phyloP scores from a whole-genome alignment of 2,888 invertebrate species.

The Icerya purchasi region DNA sequence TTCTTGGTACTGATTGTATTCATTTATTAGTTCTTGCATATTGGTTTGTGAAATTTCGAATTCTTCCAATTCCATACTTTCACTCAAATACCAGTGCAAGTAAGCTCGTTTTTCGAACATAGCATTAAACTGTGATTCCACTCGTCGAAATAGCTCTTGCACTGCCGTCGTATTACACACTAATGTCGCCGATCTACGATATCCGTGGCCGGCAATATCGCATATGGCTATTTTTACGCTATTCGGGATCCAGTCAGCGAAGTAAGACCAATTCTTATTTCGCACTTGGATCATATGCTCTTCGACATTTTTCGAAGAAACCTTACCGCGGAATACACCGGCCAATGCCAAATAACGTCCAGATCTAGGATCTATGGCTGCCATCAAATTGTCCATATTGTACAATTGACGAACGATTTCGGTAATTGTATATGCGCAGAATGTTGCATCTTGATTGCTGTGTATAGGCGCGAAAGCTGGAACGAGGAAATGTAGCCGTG shows the following conservation, averaged over 20 bases:
- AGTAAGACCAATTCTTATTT: conserved; percentile 10
- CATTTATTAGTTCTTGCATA: conserved; percentile 8
- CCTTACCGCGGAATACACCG: conserved; percentile 14
- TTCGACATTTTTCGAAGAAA: conserved; percentile 14
- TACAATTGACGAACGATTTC: conserved; percentile 12
- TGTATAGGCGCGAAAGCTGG: conserved; percentile 12
- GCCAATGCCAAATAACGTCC: conserved; percentile 14
- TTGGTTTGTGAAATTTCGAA: conserved; percentile 23
- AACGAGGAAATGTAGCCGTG: conserved; percentile 14
- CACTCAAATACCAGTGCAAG: conserved; percentile 43
- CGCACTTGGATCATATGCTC: conserved; percentile 9
- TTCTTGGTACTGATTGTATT: conserved; percentile 10
- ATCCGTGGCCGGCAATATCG: conserved; percentile 7
- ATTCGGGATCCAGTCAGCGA: conserved; percentile 11
- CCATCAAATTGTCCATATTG: conserved; percentile 12
- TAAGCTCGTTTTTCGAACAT: conserved; percentile 27
- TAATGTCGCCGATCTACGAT: conserved; percentile 8
- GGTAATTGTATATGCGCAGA: not conserved
- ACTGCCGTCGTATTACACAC: conserved; percentile 9
- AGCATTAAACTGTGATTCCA: conserved; percentile 7
- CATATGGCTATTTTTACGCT: conserved; percentile 10
- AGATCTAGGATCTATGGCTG: conserved; percentile 9
- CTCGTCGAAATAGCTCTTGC: conserved; percentile 8
- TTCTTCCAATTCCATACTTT: conserved; percentile 64
- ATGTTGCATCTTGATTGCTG: not conserved